Evolutionary conservation across 2,888 invertebrate genomes (phyloP), one percentile per base, ranked within the genome.

Genomic region (Pocota personata): DNA sequence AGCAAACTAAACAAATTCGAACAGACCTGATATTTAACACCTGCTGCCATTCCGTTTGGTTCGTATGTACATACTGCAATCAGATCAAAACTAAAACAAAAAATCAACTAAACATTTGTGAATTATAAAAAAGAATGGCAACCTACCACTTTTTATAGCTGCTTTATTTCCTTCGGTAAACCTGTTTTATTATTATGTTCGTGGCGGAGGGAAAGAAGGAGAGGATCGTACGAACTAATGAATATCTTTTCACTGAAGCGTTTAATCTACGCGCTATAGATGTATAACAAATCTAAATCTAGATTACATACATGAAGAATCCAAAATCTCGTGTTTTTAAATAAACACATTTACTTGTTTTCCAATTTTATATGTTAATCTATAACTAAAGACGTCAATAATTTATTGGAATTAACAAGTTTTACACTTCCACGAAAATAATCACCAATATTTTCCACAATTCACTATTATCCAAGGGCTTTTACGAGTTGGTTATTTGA

Each of bases 61-160:
- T 14, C 40, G 0, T 40, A 14, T 2, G 4, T 2, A 37, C 10
- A 35, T n/a, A n/a, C n/a, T n/a, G 10, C 35, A 0, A 37, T n/a
- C 40, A 3, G 12, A 37, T 0, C 3, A 14, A 40, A 14, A 40
- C 14, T 1, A 8, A 55, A 55, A n/a, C 1, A 52, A 24, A 50
- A n/a, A 12, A 40, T 14, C 6, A 46, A 19, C 14, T 27, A 27
- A 1, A 37, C 10, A 37, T 37, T n/a, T 19, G 24, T 8, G 12
- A 40, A 52, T 67, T 37, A 12, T 6, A 46, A 30, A 32, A 37
- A 37, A 52, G 16, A 30, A 50, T 12, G 19, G 32, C 2, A 52
- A 27, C 72, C 60, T 80, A 80, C 79, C 79, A 73, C 66, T 73
- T 79, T 73, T 80, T 58, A 6, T 40, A 60, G 10, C 10, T 37